Conservation (phyloP, 1,140 invertebrate genomes). For the Drosophila kurseongensis region DNA sequence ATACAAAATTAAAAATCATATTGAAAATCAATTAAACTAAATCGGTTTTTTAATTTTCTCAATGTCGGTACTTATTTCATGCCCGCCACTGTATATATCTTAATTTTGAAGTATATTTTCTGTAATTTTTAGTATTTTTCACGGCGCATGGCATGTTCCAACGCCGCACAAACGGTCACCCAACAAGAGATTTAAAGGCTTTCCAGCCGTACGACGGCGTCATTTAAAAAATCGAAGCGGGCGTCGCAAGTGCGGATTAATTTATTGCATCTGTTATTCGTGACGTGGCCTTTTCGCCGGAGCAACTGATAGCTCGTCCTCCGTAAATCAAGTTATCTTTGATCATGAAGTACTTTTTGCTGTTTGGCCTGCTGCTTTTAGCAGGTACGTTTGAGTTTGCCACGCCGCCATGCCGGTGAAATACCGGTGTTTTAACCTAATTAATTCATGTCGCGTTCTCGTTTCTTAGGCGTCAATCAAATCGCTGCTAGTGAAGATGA, state of each 20-base stretch:
- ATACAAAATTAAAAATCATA: not conserved
- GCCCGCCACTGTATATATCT: not conserved
- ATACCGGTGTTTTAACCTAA: constrained; percentile 68
- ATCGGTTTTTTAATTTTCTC: too few relatives aligned
- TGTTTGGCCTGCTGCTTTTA: constrained; percentile 85
- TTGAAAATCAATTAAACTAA: too few relatives aligned
- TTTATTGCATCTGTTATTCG: constrained; percentile 27
- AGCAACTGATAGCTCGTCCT: constrained; percentile 23
- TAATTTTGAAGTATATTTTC: not conserved
- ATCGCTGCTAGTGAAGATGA: constrained; percentile 84
- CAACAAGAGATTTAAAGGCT: constrained; percentile 3
- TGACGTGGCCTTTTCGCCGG: constrained; percentile 70
- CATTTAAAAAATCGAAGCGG: constrained; percentile 1
- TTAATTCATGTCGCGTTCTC: constrained; percentile 48
- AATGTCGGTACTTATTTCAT: not conserved
- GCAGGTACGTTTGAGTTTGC: constrained; percentile 84
- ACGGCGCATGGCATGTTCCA: not conserved
- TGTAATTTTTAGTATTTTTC: not conserved
- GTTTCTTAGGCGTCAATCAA: constrained; percentile 76
- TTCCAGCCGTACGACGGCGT: constrained; percentile 2
- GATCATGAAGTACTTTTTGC: constrained; percentile 86
- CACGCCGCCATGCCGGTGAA: constrained; percentile 36
- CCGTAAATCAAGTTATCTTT: constrained; percentile 19
- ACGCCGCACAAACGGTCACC: not conserved
- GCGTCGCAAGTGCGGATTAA: constrained; percentile 23